phyloP scores from a whole-genome alignment of 2,113 vertebrate genomes.

The Hymenochirus boettgeri region DNA sequence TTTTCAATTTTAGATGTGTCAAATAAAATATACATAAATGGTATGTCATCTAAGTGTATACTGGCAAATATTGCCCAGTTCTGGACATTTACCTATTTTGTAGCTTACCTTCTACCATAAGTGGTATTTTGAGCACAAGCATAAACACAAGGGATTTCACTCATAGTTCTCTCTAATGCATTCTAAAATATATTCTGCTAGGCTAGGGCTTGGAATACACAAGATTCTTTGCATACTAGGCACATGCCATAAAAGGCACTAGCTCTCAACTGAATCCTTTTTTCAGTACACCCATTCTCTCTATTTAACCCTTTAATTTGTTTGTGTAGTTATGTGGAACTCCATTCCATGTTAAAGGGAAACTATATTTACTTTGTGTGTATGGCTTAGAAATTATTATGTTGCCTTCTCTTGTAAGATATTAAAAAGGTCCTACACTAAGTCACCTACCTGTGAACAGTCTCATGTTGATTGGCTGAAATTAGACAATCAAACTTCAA shows the following conservation, averaged over 20 bases:
- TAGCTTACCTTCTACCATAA: constrained; percentile 31
- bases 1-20: too few species aligned
- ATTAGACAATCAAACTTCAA: too few species aligned
- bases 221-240: constrained; percentile 35
- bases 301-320: neutral
- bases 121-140: constrained; percentile 18
- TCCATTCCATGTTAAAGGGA: too few species aligned
- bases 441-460: too few species aligned
- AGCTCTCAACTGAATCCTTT: neutral
- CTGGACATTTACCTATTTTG: neutral
- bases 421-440: too few species aligned
- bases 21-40: too few species aligned
- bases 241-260: constrained; percentile 22
- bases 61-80: neutral
- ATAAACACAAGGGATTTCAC: constrained; percentile 36
- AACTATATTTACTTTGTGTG: neutral
- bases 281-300: neutral
- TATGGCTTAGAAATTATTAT: neutral
- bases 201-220: constrained; percentile 29
- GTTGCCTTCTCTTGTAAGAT: too few species aligned
- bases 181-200: constrained; percentile 10
- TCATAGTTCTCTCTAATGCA: constrained; percentile 34
- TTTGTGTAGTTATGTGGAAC: neutral
- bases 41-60: neutral
- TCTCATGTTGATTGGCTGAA: too few species aligned